Evolutionary conservation across 2,888 invertebrate species (phyloP), one percentile per base, ranked within the genome.

Genomic region (Gnatocerus cornutus): DNA sequence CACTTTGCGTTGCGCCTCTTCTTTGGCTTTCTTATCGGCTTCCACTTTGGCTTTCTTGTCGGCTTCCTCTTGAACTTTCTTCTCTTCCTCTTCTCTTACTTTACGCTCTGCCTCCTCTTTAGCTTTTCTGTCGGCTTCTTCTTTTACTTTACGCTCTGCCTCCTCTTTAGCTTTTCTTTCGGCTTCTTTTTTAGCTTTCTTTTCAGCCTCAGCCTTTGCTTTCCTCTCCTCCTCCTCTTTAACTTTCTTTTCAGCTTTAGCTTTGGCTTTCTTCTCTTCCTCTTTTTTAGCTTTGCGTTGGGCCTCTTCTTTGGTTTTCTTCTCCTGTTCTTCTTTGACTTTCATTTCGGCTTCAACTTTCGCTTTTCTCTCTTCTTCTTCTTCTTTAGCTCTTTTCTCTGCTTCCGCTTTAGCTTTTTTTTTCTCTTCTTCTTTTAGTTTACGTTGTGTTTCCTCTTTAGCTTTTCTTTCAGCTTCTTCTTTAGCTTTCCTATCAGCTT

Each of bases 91-190:
- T 67, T 74, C 71, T 56, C 61, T 50, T 50, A 46, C 62, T 86
- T 74, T 62, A 81, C 77, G 80, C 82, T 85, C 43, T 85, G 46
- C 45, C 1, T 50, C 50, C 63, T 66, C 64, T 48, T 69, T 66
- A 50, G 66, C 66, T 58, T 65, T 70, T 48, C 64, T 62, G 14
- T 14, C 29, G 33, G 53, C 64, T 64, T 68, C 56, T 33, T 58
- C 13, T 27, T 58, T 29, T 7, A 12, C 43, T 27, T 58, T 29
- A 8, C 21, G 12, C 50, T 73, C 43, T 76, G 73, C 29, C 12
- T 76, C 67, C 50, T 52, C 73, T 73, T 55, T 39, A 56, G 39
- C 76, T 68, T 62, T 68, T 62, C 66, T 68, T 50, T 65, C 64
- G 39, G 37, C 37, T 63, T 63, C 13, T 59, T 61, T 48, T 63